Conservation (phyloP, 2,888 invertebrate genomes). For the Xylophagus ater region DNA sequence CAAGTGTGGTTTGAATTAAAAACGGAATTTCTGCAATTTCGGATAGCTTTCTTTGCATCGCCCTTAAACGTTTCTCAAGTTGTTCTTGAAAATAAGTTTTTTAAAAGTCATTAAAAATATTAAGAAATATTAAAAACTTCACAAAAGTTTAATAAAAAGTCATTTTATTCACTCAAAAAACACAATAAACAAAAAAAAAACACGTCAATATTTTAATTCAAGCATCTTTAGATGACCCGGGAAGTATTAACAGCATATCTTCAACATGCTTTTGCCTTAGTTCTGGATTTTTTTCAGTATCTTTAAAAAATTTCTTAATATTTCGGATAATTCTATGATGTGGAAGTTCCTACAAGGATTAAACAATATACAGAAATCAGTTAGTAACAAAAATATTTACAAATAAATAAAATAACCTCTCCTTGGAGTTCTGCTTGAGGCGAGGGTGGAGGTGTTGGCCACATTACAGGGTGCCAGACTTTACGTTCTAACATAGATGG, state of each 20-base stretch:
- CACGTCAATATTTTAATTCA: background rate
- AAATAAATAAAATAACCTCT: conserved; percentile 24
- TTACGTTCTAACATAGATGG: conserved; percentile 46
- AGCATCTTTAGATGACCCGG: conserved; percentile 20
- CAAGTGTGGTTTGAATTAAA: conserved; percentile 34
- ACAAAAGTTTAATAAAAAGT: too few species aligned
- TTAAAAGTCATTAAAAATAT: too few species aligned
- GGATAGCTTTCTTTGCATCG: conserved; percentile 37
- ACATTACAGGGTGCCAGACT: conserved; percentile 54
- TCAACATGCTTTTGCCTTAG: conserved; percentile 34
- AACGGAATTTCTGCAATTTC: conserved; percentile 38
- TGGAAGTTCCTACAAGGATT: conserved; percentile 41
- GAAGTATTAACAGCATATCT: conserved; percentile 37
- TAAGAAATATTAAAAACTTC: too few species aligned
- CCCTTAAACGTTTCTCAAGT: conserved; percentile 32
- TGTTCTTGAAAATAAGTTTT: conserved; percentile 21
- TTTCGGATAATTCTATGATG: conserved; percentile 52
- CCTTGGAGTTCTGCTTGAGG: conserved; percentile 33
- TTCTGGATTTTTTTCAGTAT: conserved; percentile 36
- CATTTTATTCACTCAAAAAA: background rate
- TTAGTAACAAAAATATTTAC: conserved; percentile 15
- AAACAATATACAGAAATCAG: conserved; percentile 11
- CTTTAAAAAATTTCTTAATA: conserved; percentile 40
- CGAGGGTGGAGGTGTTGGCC: conserved; percentile 43
- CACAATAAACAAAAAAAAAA: conserved; percentile 1